Conservation (phyloP, 2,113 vertebrate species). For the Tachuris rubrigastra region DNA sequence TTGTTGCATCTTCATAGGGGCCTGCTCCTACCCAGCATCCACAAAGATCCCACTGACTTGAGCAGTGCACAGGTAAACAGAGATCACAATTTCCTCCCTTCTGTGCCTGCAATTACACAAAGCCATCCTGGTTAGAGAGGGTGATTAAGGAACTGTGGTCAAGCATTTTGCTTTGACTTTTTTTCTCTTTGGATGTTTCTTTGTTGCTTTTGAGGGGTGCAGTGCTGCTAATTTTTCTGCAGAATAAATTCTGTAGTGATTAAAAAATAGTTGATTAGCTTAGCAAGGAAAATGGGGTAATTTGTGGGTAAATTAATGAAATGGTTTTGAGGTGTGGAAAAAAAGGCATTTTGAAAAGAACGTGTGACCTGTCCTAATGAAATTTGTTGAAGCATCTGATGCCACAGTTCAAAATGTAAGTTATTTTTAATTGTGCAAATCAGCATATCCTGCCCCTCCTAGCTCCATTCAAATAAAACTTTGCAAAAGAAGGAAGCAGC, state of each 20-base stretch:
- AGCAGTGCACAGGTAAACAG: neutral
- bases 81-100: neutral
- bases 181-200: neutral
- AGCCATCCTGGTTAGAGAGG: neutral
- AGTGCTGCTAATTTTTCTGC: neutral
- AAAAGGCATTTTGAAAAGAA: neutral
- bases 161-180: neutral
- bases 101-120: neutral
- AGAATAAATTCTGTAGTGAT: neutral
- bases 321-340: neutral
- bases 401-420: neutral
- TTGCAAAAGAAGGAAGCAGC: conserved; percentile 1
- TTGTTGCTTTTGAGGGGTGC: neutral
- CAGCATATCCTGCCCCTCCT: conserved; percentile 1
- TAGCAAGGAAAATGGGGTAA: neutral
- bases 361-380: neutral
- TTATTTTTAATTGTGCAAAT: conserved; percentile 51
- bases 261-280: neutral
- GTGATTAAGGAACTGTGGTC: neutral
- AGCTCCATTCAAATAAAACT: neutral
- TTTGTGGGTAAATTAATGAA: neutral
- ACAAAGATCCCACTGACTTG: neutral
- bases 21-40: neutral
- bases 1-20: neutral
- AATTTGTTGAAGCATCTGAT: neutral